phyloP scores from a whole-genome alignment of 2,113 vertebrate species.

The Pelmatolapia mariae region DNA sequence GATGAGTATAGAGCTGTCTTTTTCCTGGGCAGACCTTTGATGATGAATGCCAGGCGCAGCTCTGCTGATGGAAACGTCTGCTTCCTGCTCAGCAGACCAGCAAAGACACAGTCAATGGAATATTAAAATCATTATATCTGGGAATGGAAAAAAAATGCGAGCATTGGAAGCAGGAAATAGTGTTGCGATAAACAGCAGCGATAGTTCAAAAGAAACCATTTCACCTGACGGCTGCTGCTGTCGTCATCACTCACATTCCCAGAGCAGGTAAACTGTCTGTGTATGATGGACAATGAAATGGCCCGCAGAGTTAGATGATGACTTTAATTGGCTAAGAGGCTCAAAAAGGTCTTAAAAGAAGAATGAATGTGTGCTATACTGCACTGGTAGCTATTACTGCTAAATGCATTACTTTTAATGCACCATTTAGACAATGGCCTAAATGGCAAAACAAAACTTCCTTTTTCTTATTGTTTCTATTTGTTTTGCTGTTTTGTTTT shows the following conservation, averaged over 20 bases:
- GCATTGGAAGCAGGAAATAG: slow-evolving; percentile 4
- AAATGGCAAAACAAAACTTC: not conserved
- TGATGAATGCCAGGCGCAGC: slow-evolving; percentile 63
- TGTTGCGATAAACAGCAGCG: not conserved
- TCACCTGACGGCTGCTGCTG: not conserved
- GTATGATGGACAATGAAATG: not conserved
- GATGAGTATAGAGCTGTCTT: slow-evolving; percentile 57
- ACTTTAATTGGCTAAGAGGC: not conserved
- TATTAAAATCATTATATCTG: slow-evolving; percentile 60
- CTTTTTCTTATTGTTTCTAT: not conserved
- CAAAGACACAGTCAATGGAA: slow-evolving; percentile 58
- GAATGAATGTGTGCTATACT: not conserved
- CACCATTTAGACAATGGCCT: not conserved
- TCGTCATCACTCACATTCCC: not conserved
- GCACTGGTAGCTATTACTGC: not conserved
- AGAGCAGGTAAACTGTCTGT: not conserved
- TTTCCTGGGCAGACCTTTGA: slow-evolving; percentile 65
- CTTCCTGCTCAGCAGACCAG: slow-evolving; percentile 68
- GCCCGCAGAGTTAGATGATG: not conserved
- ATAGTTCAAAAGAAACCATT: slow-evolving; percentile 25
- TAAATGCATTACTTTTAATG: slow-evolving; percentile 10
- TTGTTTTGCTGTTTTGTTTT: not conserved
- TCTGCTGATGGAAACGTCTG: slow-evolving; percentile 62
- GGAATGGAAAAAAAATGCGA: not conserved
- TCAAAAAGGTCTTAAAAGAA: not conserved